phyloP scores from a whole-genome alignment of 2,888 invertebrate species.

The Apodemia zela region DNA sequence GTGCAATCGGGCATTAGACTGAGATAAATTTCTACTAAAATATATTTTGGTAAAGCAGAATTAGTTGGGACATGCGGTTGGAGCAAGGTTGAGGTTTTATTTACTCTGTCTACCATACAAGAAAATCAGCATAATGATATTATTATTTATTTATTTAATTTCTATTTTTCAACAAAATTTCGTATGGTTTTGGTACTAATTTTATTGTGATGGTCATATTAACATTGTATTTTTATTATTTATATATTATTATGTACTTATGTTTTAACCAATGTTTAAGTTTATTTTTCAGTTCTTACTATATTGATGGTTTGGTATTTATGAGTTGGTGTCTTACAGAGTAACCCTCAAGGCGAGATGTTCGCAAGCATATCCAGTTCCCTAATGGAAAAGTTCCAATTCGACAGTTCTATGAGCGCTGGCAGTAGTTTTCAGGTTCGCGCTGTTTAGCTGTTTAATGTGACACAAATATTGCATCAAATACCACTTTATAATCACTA shows the following conservation, averaged over 20 bases:
- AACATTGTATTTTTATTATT: conserved; percentile 13
- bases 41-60: no score
- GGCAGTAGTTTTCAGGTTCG: conserved; percentile 88
- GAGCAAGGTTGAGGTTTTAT: no score
- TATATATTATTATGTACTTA: conserved; percentile 32
- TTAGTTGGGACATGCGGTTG: no score
- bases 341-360: conserved; percentile 89
- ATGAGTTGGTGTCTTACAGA: conserved; percentile 78
- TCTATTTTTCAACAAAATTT: neutral
- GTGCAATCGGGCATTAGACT: no score
- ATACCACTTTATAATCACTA: conserved; percentile 20
- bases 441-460: conserved; percentile 61
- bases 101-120: no score
- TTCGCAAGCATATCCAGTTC: conserved; percentile 91
- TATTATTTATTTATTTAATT: neutral
- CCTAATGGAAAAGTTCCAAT: conserved; percentile 89
- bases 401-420: conserved; percentile 87
- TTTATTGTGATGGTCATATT: neutral
- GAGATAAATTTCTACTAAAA: no score
- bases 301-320: conserved; percentile 36
- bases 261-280: conserved; percentile 33
- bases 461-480: conserved; percentile 32
- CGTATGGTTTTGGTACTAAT: neutral
- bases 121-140: no score
- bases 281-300: conserved; percentile 53